Evolutionary conservation across 2,797 vertebrate genomes (phyloP), one percentile per base, ranked within the genome.

Genomic region (Pseudopleuronectes americanus): DNA sequence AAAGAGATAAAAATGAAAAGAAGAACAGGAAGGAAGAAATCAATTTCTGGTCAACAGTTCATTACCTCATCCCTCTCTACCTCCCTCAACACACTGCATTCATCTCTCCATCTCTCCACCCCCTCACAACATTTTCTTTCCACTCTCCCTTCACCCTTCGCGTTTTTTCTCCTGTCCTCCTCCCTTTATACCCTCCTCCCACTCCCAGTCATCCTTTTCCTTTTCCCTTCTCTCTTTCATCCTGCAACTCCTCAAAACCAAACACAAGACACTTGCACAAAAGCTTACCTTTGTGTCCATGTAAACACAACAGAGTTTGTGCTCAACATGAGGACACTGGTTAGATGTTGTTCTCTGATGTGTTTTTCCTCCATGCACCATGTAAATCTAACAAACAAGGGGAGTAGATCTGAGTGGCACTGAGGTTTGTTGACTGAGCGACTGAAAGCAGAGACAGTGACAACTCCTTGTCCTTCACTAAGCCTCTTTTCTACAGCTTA

Each of bases 11-110:
- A 8, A 8, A 54, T 17, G 0, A 31, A 33, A 54, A 14, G 24
- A 41, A 66, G 57, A 22, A 3, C 28, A 49, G 43, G 22, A n/a
- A 19, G 8, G 24, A 71, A 38, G 41, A 61, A 75, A 80, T 67
- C 57, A 63, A 13, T 57, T 8, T 0, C 26, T 31, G 51, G 55
- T 73, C 53, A 62, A 28, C 22, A 56, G 21, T 48, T 77, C 47
- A 54, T 67, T 58, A 57, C 68, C 60, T 79, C 61, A 51, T 57
- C 41, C 3, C 56, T 73, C 23, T 51, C 43, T n/a, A 23, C 31
- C 9, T 45, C 36, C 45, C 12, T 45, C 16, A 0, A 60, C 4
- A 49, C 45, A 56, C 49, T 47, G 7, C 28, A 55, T 56, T 61
- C 2, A 3, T 26, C 31, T 10, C 19, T 36, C 21, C 2, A 14